Evolutionary conservation across 2,113 vertebrate species (phyloP).

Genomic region (Pampusana beccarii): DNA sequence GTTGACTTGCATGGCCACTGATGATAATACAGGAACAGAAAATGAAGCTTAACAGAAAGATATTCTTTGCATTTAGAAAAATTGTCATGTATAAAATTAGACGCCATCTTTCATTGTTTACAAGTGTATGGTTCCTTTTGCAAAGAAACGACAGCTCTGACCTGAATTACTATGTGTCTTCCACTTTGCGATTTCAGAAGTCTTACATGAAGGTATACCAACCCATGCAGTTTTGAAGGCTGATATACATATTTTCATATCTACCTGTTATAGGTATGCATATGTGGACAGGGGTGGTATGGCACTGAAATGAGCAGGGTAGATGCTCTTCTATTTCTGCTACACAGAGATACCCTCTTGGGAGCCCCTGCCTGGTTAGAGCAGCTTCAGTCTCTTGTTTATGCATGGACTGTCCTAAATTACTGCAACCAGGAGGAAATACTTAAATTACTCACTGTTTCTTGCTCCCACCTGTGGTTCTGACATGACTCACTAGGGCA

Average conservation of each 20-base stretch:
- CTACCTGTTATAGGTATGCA: too few relatives aligned
- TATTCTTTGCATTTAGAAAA: background rate
- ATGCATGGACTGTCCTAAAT: background rate
- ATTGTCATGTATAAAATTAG: background rate
- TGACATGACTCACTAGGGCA: background rate
- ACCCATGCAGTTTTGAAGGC: background rate
- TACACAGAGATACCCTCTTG: background rate
- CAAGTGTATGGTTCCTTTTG: background rate
- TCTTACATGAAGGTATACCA: background rate
- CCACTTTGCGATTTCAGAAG: background rate
- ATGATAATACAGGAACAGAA: background rate
- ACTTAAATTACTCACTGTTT: background rate
- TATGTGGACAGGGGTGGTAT: background rate
- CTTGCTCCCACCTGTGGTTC: background rate
- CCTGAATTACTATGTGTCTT: background rate
- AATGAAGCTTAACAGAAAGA: background rate
- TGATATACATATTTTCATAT: background rate
- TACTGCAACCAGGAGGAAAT: background rate
- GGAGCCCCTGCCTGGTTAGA: background rate
- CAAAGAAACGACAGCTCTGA: background rate
- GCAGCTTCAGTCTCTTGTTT: background rate
- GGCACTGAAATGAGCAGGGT: background rate
- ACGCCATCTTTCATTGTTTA: background rate
- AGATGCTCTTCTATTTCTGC: background rate
- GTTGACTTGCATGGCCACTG: background rate